Percentiles rank a stretch among this genome's conserved stretches.
Evolutionary conservation across 2,888 invertebrate species (phyloP).

Genomic region (Acronicta aceris): DNA sequence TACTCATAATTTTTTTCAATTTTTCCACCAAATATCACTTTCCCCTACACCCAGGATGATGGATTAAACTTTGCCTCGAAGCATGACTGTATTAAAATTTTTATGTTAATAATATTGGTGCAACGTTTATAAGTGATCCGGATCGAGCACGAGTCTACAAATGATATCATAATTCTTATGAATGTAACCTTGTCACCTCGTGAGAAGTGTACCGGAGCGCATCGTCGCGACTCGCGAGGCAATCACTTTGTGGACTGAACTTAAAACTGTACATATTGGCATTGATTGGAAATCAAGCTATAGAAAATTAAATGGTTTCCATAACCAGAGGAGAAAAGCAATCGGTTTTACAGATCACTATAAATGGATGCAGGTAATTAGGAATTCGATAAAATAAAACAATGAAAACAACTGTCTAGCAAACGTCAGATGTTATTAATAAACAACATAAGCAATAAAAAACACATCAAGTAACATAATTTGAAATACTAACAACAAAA

Average conservation of each 20-base stretch:
- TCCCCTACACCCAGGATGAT: too few species aligned
- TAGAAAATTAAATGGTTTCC: too few species aligned
- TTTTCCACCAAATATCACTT: too few species aligned
- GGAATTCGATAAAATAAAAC: too few species aligned
- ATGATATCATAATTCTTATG: conserved; percentile 40
- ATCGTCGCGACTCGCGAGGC: conserved; percentile 1
- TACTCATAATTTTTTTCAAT: too few species aligned
- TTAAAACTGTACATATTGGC: conserved; percentile 6
- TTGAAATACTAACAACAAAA: conserved; percentile 1
- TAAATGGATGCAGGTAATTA: too few species aligned
- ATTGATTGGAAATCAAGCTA: not conserved
- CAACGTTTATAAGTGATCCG: conserved; percentile 1
- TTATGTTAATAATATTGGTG: not conserved
- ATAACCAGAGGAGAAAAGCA: too few species aligned
- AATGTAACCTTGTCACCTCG: conserved; percentile 45
- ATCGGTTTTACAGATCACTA: too few species aligned
- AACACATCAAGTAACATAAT: conserved; percentile 1
- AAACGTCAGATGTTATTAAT: not conserved
- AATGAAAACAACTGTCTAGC: conserved; percentile 1
- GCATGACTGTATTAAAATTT: too few species aligned
- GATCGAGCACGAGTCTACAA: conserved; percentile 11
- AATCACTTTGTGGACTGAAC: conserved; percentile 4
- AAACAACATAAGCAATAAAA: not conserved
- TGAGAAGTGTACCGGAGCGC: conserved; percentile 24
- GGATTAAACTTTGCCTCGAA: too few species aligned